These are phyloP conservation scores for Rhagium mordax DNA, from an alignment of 2,888 invertebrate species.

Conservation along the genomic window DNA sequence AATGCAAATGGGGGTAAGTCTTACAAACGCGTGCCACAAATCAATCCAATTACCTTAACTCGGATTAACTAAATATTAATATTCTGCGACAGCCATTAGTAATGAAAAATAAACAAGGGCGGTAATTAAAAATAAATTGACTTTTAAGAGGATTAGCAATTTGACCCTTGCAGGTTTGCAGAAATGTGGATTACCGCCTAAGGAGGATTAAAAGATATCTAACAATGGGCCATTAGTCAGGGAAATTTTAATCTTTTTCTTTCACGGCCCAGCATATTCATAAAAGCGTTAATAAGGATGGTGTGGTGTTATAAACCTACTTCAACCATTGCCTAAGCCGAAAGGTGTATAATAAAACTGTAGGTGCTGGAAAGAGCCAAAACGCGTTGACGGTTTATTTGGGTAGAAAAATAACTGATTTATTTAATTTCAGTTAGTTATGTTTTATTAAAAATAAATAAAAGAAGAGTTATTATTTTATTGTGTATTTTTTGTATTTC, in stretches of 20 bases:
- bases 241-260: background rate
- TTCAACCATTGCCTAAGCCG: too few relatives aligned
- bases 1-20: conserved; percentile 73
- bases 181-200: background rate
- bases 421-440: too few relatives aligned
- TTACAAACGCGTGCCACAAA: background rate
- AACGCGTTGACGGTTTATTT: too few relatives aligned
- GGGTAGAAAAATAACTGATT: too few relatives aligned
- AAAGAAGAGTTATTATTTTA: too few relatives aligned
- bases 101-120: background rate
- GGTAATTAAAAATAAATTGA: background rate
- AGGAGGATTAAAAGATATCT: background rate
- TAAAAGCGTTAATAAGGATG: too few relatives aligned
- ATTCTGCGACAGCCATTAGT: conserved; percentile 33
- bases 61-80: background rate
- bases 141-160: background rate
- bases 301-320: background rate
- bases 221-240: background rate
- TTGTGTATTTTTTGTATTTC: conserved; percentile 54
- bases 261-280: background rate
- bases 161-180: background rate
- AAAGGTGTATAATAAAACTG: too few relatives aligned
- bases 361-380: too few relatives aligned
- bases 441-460: background rate
- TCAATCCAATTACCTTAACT: too few relatives aligned